Percentiles rank a stretch among this genome's conserved stretches.
Conservation (phyloP, 2,113 vertebrate species). For the Calidris pugnax region DNA sequence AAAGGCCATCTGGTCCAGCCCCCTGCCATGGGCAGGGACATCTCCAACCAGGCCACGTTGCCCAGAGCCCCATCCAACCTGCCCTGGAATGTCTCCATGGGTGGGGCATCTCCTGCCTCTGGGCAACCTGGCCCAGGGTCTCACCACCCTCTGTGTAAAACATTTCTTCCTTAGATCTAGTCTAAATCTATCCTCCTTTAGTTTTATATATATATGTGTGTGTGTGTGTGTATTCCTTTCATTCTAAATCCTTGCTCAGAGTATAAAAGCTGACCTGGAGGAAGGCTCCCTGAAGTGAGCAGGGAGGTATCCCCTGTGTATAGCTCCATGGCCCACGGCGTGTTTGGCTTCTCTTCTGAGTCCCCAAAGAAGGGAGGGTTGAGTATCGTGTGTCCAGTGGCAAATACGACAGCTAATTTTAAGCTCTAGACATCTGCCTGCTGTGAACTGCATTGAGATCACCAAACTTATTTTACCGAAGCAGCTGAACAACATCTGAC, state of each 20-base stretch:
- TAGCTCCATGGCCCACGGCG: fast-evolving
- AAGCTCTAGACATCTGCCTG: conserved; percentile 37
- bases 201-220: background rate
- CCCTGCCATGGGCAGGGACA: background rate
- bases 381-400: background rate
- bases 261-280: background rate
- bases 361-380: background rate
- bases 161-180: background rate
- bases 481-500: conserved; percentile 46
- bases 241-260: background rate
- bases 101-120: background rate
- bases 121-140: background rate
- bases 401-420: conserved; percentile 37
- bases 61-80: background rate
- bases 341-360: background rate
- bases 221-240: background rate
- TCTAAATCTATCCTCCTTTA: background rate
- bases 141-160: background rate
- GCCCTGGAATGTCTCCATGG: background rate
- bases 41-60: background rate
- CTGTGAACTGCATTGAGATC: conserved; percentile 40
- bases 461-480: conserved; percentile 57
- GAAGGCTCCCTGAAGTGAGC: fast-evolving
- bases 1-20: background rate
- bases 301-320: too few species aligned